Percentiles rank a stretch among this genome's conserved stretches.
These are phyloP conservation scores for Tragelaphus scriptus DNA, from an alignment of 2,113 vertebrate genomes.

Conservation along the genomic window DNA sequence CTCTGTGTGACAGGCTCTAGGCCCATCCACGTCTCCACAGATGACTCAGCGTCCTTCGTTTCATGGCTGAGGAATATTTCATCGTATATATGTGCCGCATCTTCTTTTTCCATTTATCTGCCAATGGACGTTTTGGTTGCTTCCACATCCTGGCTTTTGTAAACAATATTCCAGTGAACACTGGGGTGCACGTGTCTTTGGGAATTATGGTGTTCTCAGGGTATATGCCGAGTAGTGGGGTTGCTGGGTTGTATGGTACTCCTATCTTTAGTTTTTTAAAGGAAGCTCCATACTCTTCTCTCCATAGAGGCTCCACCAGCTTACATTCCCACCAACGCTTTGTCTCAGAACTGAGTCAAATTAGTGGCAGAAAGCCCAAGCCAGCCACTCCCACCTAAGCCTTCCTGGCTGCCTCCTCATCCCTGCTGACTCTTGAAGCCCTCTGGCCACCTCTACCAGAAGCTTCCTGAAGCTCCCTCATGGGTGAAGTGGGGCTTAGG, in stretches of 20 bases:
- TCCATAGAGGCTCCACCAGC: background rate
- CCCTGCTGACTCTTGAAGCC: background rate
- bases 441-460: background rate
- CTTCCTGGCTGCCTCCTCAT: background rate
- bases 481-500: background rate
- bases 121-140: rapidly evolving
- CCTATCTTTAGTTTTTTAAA: background rate
- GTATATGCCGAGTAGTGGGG: rapidly evolving
- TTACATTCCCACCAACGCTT: background rate
- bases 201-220: background rate
- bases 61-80: rapidly evolving
- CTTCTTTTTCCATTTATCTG: background rate
- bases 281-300: background rate
- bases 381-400: conserved; percentile 25
- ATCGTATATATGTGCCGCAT: rapidly evolving
- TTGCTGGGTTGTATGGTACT: background rate
- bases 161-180: rapidly evolving
- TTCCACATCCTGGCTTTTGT: background rate
- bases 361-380: conserved; percentile 49
- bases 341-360: background rate
- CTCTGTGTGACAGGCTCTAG: background rate
- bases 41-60: rapidly evolving
- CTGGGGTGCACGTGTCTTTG: background rate
- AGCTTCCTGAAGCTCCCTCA: rapidly evolving
- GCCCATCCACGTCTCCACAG: background rate